Evolutionary conservation across 2,113 vertebrate species (phyloP).

Genomic region (Solenodon paradoxus): DNA sequence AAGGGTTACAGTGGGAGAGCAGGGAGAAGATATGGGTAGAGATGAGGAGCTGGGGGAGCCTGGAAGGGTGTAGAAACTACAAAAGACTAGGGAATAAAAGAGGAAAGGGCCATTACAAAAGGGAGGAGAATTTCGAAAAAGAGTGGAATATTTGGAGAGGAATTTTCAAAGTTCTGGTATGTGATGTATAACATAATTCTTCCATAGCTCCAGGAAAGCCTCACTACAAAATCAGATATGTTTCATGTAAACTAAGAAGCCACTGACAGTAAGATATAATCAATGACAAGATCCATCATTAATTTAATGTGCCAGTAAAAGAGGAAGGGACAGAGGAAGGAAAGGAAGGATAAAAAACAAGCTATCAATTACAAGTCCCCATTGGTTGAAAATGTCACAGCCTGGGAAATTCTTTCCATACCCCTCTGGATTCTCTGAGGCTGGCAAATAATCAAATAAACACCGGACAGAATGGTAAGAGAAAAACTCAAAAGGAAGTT

Average conservation of each 20-base stretch:
- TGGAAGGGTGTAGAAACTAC: not conserved
- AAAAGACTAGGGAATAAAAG: not conserved
- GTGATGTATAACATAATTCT: not conserved
- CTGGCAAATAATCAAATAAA: too few species aligned
- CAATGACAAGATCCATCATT: not conserved
- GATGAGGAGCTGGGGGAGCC: not conserved
- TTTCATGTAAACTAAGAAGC: not conserved
- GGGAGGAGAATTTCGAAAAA: not conserved
- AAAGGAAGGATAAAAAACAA: not conserved
- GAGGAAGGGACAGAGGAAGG: too few species aligned
- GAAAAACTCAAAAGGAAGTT: too few species aligned
- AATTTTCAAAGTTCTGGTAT: slow-evolving; percentile 1
- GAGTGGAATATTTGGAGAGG: not conserved
- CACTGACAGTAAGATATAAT: not conserved
- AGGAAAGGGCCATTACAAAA: not conserved
- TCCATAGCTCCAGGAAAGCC: not conserved
- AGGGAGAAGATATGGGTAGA: not conserved
- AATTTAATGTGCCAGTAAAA: not conserved
- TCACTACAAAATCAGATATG: not conserved
- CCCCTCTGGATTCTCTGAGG: too few species aligned
- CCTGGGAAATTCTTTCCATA: too few species aligned
- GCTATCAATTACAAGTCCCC: not conserved
- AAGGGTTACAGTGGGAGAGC: not conserved
- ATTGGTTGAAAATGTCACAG: not conserved
- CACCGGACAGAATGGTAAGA: too few species aligned